Evolutionary conservation across 2,888 invertebrate species (phyloP), one percentile per base, ranked within the genome.

Genomic region (Limulus polyphemus): DNA sequence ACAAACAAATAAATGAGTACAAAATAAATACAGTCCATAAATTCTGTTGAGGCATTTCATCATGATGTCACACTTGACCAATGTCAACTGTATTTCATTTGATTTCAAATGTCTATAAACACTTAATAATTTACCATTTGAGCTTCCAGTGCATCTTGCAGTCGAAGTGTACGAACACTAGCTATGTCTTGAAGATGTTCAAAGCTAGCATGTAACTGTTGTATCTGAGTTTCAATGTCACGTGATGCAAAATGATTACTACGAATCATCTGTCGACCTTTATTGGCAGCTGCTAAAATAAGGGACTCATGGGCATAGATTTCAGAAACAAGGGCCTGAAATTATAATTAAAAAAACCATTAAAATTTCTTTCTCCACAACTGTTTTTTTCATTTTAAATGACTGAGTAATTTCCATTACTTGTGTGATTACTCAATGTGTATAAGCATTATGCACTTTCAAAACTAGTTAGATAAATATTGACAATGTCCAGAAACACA

Each of bases 281-380:
- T 82, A 12, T 81, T 82, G 1, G 84, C 78, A 1, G 95, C 79
- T 0, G 84, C 83, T 10, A 84, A 82, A 5, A 94, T 84, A 0
- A 89, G 82, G 0, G 91, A 87, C 75, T 95, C 93, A 72, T 90
- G 85, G 0, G 92, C 87, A 10, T 86, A 79, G 9, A 94, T 79
- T 74, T 95, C 95, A 0, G 90, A 87, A 75, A 97, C 94, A 49
- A 97, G 74, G 0, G 87, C 86, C 32, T 64, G 46, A 14, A 49
- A 50, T 32, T 32, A 2, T 54, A 49, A 13, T 47, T 47, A 12
- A 47, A 47, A 10, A 2, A 11, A 16, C 52, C 16, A 16, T 0
- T 10, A 16, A 46, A 52, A 2, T 54, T 47, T 4, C 11, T 50
- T 13, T 32, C 11, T 12, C n/a, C 11, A 46, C 13, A 47, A 56